A percentile compares a stretch with the other conserved stretches of the same genome.
These are phyloP conservation scores for Bujurquina vittata DNA, from an alignment of 2,113 vertebrate species.

Conservation along the genomic window DNA sequence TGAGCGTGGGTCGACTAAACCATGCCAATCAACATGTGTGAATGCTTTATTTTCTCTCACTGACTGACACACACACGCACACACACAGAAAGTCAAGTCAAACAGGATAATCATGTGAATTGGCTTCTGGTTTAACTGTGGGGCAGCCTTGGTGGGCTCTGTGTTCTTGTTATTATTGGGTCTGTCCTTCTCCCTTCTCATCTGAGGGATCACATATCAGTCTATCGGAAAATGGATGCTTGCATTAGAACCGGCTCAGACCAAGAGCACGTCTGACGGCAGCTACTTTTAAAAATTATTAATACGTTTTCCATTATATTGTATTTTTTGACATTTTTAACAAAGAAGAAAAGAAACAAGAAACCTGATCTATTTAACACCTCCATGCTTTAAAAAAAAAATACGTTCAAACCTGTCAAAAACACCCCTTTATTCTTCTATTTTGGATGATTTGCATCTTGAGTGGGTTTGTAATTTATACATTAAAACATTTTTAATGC, in stretches of 20 bases:
- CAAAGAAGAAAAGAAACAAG: background rate
- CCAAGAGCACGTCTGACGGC: conserved; percentile 7
- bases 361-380: background rate
- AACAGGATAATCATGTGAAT: conserved; percentile 38
- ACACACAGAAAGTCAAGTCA: background rate
- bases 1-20: background rate
- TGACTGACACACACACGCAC: background rate
- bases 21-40: background rate
- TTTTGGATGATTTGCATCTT: background rate
- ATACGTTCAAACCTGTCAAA: too few relatives aligned
- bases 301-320: background rate
- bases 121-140: conserved; percentile 40
- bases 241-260: conserved; percentile 12
- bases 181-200: conserved; percentile 36
- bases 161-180: conserved; percentile 58
- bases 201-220: conserved; percentile 69
- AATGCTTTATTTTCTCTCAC: conserved; percentile 2
- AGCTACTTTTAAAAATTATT: background rate
- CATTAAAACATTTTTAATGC: background rate
- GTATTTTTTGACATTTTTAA: background rate
- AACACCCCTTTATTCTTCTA: background rate
- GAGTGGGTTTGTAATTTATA: background rate
- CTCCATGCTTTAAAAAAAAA: too few relatives aligned
- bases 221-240: conserved; percentile 67
- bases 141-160: conserved; percentile 47